A percentile compares a stretch with the other conserved stretches of the same genome.
These are phyloP conservation scores for Margarornis squamiger DNA, from an alignment of 2,797 vertebrate genomes.

Conservation along the genomic window DNA sequence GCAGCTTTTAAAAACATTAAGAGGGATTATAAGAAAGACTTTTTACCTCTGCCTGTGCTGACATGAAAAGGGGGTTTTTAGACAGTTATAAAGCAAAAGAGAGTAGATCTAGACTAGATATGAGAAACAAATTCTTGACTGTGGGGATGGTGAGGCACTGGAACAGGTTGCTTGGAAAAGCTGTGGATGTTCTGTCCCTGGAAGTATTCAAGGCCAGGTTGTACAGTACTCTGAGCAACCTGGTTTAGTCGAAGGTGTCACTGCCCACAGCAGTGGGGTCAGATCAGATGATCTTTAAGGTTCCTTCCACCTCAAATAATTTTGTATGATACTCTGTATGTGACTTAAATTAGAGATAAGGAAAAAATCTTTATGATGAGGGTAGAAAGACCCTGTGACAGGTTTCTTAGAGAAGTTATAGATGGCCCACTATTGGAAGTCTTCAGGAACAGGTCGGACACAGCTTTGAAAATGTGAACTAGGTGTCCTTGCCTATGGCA, in stretches of 20 bases:
- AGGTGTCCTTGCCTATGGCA: background rate
- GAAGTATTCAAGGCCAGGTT: background rate
- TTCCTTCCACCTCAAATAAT: background rate
- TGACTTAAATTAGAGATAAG: background rate
- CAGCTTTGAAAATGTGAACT: accelerated
- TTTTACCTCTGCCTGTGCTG: accelerated
- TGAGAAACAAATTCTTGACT: background rate
- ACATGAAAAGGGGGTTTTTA: background rate
- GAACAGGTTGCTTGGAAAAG: background rate
- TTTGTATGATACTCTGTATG: background rate
- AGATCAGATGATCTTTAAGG: background rate
- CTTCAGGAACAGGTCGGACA: background rate
- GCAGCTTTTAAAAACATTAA: background rate
- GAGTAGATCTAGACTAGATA: background rate
- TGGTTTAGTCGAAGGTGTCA: background rate
- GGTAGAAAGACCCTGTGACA: background rate
- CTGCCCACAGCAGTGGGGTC: background rate
- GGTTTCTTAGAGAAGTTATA: background rate
- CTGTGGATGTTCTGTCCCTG: background rate
- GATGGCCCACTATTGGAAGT: accelerated
- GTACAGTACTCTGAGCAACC: background rate
- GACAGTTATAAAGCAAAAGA: background rate
- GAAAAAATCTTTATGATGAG: background rate
- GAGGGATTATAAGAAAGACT: background rate
- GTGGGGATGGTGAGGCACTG: background rate